Base-by-base conservation (phyloP, 2,113 vertebrate genomes). In the Ornithorhynchus anatinus region DNA sequence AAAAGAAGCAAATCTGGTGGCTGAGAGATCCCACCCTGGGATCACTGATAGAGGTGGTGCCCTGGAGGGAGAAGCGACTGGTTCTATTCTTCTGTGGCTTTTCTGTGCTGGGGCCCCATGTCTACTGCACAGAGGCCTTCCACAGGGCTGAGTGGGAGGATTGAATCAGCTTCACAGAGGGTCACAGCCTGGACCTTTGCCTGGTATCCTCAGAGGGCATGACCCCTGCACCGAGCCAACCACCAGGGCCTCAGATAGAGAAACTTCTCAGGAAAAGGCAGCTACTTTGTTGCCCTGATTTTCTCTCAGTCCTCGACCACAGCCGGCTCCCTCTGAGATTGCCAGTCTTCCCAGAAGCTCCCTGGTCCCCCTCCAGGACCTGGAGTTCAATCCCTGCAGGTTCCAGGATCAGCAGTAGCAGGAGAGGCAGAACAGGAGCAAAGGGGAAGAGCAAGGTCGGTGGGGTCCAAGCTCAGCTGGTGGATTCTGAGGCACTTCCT, bases 141-240 rank as follows among this genome's bases (percentile, higher is more conserved):
- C 32, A 2, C 2, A 11, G 25, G 3, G 19, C 50, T n/a, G 54
- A 22, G 4, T 0, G 1, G 32, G 7, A 13, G 17, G 15, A 2
- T 10, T 3, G 32, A n/a, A 15, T 16, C 8, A 12, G 32, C 7
- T 23, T 9, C 47, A 27, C 29, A 16, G 42, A 12, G 10, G 35
- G 35, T 22, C 25, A 29, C 27, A 0, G 2, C 10, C n/a, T 36
- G 69, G 43, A 23, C 37, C 45, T 42, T 9, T 20, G 17, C 33
- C 15, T 23, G 22, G 43, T 22, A 35, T 29, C 9, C n/a, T n/a
- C n/a, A n/a, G n/a, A n/a, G n/a, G n/a, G n/a, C n/a, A n/a, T n/a
- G n/a, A n/a, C n/a, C n/a, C n/a, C n/a, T n/a, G n/a, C n/a, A n/a
- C n/a, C n/a, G n/a, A n/a, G n/a, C n/a, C n/a, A n/a, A n/a, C n/a